A percentile compares a stretch with the other conserved stretches of the same genome.
These are phyloP conservation scores for Tiphia femorata DNA, from an alignment of 2,888 invertebrate genomes.

Conservation along the genomic window DNA sequence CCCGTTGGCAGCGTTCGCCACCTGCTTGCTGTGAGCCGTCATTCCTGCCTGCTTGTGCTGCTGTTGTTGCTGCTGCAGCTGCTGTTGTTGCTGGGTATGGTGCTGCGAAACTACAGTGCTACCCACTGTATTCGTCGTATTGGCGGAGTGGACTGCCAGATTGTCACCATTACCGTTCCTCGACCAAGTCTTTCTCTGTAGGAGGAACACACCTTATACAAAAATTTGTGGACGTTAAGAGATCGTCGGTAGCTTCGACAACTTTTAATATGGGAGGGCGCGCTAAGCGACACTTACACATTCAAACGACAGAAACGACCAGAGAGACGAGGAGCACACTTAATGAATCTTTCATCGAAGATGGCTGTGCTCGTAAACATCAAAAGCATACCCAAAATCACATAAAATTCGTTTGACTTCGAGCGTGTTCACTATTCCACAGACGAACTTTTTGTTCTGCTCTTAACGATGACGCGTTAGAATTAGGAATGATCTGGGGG, in stretches of 20 bases:
- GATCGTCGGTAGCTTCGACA: slow-evolving; percentile 6
- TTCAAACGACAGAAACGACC: not conserved
- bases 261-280: slow-evolving; percentile 6
- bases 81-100: slow-evolving; percentile 62
- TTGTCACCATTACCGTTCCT: slow-evolving; percentile 76
- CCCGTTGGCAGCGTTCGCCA: slow-evolving; percentile 81
- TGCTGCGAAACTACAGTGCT: slow-evolving; percentile 65
- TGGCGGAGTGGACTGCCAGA: slow-evolving; percentile 65
- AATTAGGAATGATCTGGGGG: too few relatives aligned
- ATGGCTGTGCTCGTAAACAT: too few relatives aligned
- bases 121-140: slow-evolving; percentile 71
- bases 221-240: slow-evolving; percentile 41
- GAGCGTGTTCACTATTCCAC: too few relatives aligned
- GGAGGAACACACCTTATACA: slow-evolving; percentile 48
- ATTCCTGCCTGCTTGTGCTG: slow-evolving; percentile 74
- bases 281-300: too few relatives aligned
- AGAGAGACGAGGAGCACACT: not conserved
- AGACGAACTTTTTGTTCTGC: too few relatives aligned
- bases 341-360: too few relatives aligned
- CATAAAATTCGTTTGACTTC: too few relatives aligned
- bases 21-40: slow-evolving; percentile 86
- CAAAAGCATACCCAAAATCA: too few relatives aligned
- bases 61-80: slow-evolving; percentile 67
- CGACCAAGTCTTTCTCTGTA: slow-evolving; percentile 76
- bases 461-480: too few relatives aligned